Conservation (phyloP, 23 tunicate species). For the Oikopleura albicans region DNA sequence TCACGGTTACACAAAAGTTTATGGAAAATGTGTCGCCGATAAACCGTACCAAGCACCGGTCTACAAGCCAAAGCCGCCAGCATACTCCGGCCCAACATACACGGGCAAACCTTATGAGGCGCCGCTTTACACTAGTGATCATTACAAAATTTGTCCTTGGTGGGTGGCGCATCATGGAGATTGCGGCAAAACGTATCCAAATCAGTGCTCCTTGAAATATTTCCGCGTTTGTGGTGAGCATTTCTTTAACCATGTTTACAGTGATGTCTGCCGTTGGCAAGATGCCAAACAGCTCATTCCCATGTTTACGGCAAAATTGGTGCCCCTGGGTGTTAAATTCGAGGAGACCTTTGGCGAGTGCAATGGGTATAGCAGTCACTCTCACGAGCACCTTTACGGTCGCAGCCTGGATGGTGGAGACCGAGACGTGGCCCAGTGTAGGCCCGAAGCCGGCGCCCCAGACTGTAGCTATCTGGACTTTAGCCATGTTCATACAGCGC, state of each 20-base stretch:
- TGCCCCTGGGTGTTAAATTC: not conserved
- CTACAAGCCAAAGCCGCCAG: no score
- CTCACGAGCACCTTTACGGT: not conserved
- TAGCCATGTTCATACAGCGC: not conserved
- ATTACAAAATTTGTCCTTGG: no score
- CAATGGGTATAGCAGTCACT: not conserved
- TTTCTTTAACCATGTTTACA: conserved; percentile 4
- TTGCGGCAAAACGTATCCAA: no score
- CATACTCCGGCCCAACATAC: no score
- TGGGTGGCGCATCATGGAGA: no score
- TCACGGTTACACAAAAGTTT: no score
- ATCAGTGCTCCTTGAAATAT: not conserved
- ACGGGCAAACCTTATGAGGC: no score
- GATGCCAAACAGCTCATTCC: conserved; percentile 14
- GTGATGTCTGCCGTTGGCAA: conserved; percentile 9
- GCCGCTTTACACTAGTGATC: no score
- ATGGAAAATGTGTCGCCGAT: no score
- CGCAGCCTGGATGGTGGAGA: not conserved
- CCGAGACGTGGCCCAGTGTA: not conserved
- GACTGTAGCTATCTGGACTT: not conserved
- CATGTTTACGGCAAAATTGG: conserved; percentile 3
- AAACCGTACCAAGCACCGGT: no score
- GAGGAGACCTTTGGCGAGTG: not conserved
- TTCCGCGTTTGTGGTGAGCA: conserved; percentile 15
- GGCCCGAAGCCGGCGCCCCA: not conserved